Conservation (phyloP, 2,888 invertebrate genomes). For the Phytoseiulus persimilis region DNA sequence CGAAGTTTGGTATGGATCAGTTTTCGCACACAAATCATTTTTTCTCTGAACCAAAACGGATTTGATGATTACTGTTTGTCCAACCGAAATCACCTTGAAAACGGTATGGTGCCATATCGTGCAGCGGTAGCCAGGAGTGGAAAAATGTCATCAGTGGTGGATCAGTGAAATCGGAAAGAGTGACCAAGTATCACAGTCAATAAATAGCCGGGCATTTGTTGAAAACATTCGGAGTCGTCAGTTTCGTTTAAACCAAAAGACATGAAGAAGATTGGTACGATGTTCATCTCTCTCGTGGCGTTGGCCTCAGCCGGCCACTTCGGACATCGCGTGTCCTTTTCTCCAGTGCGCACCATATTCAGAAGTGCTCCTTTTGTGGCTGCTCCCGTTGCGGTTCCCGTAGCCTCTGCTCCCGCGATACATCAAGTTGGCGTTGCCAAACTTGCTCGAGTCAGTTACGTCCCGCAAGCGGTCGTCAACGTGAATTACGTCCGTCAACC, state of each 20-base stretch:
- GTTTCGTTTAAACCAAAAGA: not conserved
- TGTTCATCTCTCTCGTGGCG: not conserved
- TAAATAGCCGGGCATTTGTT: not conserved
- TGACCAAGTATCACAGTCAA: not conserved
- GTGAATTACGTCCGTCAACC: conserved; percentile 32
- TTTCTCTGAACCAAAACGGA: not conserved
- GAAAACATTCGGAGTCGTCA: not conserved
- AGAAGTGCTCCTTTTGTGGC: not conserved
- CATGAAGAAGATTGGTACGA: not conserved
- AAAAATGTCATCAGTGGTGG: not conserved
- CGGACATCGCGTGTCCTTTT: not conserved
- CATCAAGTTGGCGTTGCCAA: conserved; percentile 31
- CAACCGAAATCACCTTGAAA: not conserved
- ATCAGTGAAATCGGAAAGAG: not conserved
- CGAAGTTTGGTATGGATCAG: not conserved
- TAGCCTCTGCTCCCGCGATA: not conserved
- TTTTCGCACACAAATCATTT: not conserved
- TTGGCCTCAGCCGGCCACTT: not conserved
- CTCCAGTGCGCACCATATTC: not conserved
- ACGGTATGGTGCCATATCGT: not conserved
- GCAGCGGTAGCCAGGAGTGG: not conserved
- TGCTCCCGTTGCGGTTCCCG: not conserved
- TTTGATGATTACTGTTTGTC: not conserved
- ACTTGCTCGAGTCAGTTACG: conserved; percentile 20
- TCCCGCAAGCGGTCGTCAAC: conserved; percentile 6